Percentiles rank a stretch among this genome's conserved stretches.
Conservation (phyloP, 2,888 invertebrate genomes). For the Apoda limacodes region DNA sequence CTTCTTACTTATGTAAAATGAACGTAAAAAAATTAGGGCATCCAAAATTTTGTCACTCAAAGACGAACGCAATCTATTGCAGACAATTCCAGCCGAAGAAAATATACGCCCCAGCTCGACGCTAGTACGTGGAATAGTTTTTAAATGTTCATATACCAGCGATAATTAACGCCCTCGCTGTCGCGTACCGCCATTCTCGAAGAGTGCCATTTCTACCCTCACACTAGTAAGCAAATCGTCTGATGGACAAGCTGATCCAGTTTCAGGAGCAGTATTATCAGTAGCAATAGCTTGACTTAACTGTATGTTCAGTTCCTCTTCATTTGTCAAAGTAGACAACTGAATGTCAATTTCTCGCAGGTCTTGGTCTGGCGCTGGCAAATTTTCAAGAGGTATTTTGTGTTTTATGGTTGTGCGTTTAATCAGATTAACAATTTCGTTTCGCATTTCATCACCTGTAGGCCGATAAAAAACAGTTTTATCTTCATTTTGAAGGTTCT, state of each 20-base stretch:
- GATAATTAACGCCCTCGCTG: conserved; percentile 8
- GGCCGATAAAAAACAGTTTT: conserved; percentile 12
- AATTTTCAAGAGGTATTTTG: no score
- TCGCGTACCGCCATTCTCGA: conserved; percentile 15
- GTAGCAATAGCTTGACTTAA: no score
- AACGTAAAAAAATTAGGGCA: conserved; percentile 7
- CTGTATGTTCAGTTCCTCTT: no score
- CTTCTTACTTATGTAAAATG: conserved; percentile 8
- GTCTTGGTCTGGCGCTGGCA: no score
- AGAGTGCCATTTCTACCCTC: conserved; percentile 14
- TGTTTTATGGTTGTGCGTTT: no score
- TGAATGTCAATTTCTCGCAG: no score
- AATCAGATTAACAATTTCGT: no score
- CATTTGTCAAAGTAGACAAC: no score
- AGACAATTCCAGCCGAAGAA: conserved; percentile 12
- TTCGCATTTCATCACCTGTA: conserved; percentile 13
- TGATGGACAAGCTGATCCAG: conserved; percentile 1
- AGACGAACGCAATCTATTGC: conserved; percentile 12
- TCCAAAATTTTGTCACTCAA: conserved; percentile 9
- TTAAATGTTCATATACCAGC: conserved; percentile 10
- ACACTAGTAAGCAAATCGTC: conserved; percentile 4
- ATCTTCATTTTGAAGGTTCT: conserved; percentile 13
- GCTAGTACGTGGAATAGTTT: conserved; percentile 12
- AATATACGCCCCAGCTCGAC: conserved; percentile 14
- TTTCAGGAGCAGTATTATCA: conserved; percentile 7